A percentile compares a stretch with the other conserved stretches of the same genome.
Evolutionary conservation across 2,113 vertebrate genomes (phyloP).

Genomic region (Protobothrops flavoviridis): DNA sequence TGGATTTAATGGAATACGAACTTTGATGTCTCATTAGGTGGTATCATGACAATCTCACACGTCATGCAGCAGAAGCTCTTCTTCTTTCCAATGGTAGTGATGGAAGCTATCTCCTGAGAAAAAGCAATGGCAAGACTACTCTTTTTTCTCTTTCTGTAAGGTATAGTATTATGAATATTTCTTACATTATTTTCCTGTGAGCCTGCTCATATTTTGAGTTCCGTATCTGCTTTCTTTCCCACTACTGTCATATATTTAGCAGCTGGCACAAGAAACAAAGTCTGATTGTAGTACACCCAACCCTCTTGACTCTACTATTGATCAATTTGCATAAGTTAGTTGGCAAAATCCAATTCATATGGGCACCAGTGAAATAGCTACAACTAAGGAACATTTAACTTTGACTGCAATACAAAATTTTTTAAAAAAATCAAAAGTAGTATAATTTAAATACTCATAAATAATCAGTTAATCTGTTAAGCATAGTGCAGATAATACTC

Average conservation of each 20-base stretch:
- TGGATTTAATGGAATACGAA: neutral
- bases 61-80: conserved; percentile 89
- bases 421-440: neutral
- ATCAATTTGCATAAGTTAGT: neutral
- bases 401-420: neutral
- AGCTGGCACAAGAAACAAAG: neutral
- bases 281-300: neutral
- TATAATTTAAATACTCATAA: neutral
- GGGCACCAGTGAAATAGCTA: neutral
- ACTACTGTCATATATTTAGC: neutral
- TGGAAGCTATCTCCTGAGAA: conserved; percentile 91
- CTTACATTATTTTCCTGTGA: neutral
- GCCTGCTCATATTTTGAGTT: neutral
- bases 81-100: conserved; percentile 90
- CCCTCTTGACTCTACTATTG: neutral
- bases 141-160: conserved; percentile 90
- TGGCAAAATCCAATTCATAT: neutral
- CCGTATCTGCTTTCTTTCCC: neutral
- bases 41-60: conserved; percentile 87
- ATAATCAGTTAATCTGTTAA: neutral
- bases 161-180: conserved; percentile 60
- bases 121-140: conserved; percentile 78
- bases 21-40: conserved; percentile 74
- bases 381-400: neutral
- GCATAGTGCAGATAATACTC: neutral